phyloP scores from a whole-genome alignment of 2,113 vertebrate species.

The Pardalotus punctatus region DNA sequence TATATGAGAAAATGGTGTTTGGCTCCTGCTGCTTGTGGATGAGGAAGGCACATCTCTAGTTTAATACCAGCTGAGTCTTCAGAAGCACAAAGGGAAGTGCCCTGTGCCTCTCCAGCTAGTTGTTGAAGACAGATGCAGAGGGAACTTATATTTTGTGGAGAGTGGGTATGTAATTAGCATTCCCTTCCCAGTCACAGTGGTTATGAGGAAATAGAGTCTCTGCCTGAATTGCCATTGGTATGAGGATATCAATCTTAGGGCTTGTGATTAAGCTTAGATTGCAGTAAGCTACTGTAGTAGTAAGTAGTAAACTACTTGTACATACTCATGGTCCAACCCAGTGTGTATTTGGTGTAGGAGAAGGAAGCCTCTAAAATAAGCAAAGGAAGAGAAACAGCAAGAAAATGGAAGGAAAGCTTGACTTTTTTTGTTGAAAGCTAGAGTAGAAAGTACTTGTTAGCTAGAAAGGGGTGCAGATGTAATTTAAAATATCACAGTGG shows the following conservation, averaged over 20 bases:
- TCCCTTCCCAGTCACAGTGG: neutral
- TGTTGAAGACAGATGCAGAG: neutral
- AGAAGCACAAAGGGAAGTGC: neutral
- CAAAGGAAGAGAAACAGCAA: neutral
- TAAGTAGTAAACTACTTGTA: neutral
- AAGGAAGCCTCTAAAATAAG: neutral
- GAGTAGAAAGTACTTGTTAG: neutral
- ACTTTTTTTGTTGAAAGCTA: neutral
- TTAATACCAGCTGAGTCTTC: neutral
- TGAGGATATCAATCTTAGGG: neutral
- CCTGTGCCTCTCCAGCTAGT: neutral
- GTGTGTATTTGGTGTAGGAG: neutral
- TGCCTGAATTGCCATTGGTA: neutral
- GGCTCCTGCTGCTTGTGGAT: neutral
- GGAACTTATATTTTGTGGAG: neutral
- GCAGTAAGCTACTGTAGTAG: neutral
- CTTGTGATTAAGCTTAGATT: neutral
- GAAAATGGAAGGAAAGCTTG: neutral
- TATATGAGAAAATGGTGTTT: neutral
- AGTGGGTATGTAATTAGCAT: neutral
- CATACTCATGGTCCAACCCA: fast-evolving
- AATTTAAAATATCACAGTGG: neutral
- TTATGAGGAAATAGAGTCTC: neutral
- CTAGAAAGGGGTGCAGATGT: neutral
- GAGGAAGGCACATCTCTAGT: neutral